These are phyloP conservation scores for Bactericera cockerelli DNA, from an alignment of 1,140 invertebrate species.

Conservation along the genomic window DNA sequence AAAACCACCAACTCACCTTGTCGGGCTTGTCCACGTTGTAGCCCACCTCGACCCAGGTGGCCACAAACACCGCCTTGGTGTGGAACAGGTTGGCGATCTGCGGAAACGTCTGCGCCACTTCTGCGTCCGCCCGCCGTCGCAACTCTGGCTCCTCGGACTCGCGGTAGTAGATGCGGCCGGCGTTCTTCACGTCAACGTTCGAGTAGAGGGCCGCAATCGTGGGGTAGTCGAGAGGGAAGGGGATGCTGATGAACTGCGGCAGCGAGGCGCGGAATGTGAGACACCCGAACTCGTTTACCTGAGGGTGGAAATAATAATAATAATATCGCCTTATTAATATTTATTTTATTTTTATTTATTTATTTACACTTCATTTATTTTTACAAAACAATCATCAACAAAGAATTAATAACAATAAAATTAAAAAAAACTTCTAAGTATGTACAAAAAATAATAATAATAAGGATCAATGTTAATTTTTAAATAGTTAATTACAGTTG, in stretches of 20 bases:
- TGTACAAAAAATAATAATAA: too few species aligned
- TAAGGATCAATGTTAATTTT: too few species aligned
- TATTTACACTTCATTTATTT: too few species aligned
- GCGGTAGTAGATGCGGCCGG: conserved; percentile 60
- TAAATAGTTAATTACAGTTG: too few species aligned
- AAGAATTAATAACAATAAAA: too few species aligned
- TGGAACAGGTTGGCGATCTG: conserved; percentile 43
- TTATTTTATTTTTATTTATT: too few species aligned
- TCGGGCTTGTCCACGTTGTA: conserved; percentile 40
- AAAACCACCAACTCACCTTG: too few species aligned
- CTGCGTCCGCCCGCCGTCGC: conserved; percentile 44
- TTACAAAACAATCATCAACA: too few species aligned
- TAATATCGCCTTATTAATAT: too few species aligned
- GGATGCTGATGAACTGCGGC: conserved; percentile 65
- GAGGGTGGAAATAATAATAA: too few species aligned
- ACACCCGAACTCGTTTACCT: conserved; percentile 85
- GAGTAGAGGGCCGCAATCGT: conserved; percentile 80
- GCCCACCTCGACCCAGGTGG: conserved; percentile 59
- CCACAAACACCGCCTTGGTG: conserved; percentile 48
- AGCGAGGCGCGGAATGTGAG: conserved; percentile 79
- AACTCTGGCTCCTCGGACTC: conserved; percentile 49
- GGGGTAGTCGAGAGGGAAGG: conserved; percentile 80
- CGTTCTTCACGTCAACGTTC: conserved; percentile 66
- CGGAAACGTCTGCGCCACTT: conserved; percentile 53
- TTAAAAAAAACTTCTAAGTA: too few species aligned